Evolutionary conservation across 1,140 invertebrate genomes (phyloP).

Genomic region (Magallana ariakensis): DNA sequence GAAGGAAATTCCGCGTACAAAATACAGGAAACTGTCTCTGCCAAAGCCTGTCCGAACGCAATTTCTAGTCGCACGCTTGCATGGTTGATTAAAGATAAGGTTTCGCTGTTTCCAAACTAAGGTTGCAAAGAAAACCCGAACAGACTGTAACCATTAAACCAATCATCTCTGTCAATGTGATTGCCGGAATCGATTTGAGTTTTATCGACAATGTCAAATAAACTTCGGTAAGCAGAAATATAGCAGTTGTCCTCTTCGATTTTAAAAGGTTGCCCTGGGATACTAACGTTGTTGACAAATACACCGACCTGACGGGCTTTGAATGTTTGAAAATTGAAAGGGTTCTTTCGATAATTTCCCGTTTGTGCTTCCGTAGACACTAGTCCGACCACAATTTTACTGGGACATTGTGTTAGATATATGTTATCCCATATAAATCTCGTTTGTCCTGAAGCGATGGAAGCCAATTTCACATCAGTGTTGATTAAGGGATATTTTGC

Average conservation of each 20-base stretch:
- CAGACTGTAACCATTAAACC: background rate
- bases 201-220: constrained; percentile 44
- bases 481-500: constrained; percentile 40
- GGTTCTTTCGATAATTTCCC: constrained; percentile 34
- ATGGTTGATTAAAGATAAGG: background rate
- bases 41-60: background rate
- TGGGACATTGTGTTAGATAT: background rate
- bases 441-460: background rate
- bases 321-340: constrained; percentile 39
- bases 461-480: constrained; percentile 26
- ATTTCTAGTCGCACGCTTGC: constrained; percentile 33
- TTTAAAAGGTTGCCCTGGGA: background rate
- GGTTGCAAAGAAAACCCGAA: constrained; percentile 40
- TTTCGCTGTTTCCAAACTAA: background rate
- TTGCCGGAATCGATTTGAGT: constrained; percentile 28
- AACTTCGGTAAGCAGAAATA: constrained; percentile 23
- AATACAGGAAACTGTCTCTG: background rate
- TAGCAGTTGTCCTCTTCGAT: background rate
- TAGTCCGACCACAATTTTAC: constrained; percentile 25
- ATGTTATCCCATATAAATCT: constrained; percentile 40
- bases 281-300: constrained; percentile 26
- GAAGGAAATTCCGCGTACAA: background rate
- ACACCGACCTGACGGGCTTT: background rate
- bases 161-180: constrained; percentile 29
- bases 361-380: constrained; percentile 6